Evolutionary conservation across 2,797 vertebrate genomes (phyloP), one percentile per base, ranked within the genome.

Genomic region (Propithecus deckenii): DNA sequence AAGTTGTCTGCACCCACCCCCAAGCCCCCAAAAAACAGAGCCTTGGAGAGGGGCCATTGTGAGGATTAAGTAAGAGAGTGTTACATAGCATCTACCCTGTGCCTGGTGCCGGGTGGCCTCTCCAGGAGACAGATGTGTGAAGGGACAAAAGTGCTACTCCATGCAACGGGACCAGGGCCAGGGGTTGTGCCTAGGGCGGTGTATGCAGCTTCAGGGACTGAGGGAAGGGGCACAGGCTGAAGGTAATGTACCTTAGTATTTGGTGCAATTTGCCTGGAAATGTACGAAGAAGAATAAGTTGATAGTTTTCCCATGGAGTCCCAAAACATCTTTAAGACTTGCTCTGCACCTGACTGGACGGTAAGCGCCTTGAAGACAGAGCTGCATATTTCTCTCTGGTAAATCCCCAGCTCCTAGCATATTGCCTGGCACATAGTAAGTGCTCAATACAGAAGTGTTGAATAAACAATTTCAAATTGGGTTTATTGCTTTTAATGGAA

Each of bases 241-340:
- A 50, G 23, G 13, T 32, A 55, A 43, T 13, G 5, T 80, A 25
- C 22, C 79, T 69, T 81, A 22, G 38, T 46, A 22, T 46, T 38
- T 72, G 28, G 9, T n/a, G 11, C 32, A 59, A 55, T 85, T 91
- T 80, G 11, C 88, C 20, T 83, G 28, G 61, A 84, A 78, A 84
- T 43, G 25, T 71, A 78, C 46, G 55, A 89, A 80, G 46, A 50
- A 48, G 20, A 74, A 25, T 38, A 32, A 35, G 59, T 52, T n/a
- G 30, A 8, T 43, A 12, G 18, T 12, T 89, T 91, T 86, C n/a
- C 11, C 6, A 38, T 8, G 5, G 23, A 69, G 48, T 79, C 13
- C 57, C 50, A 78, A 55, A 95, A 48, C 8, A 63, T 48, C n/a
- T 89, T 84, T 50, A 71, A 76, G 65, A 69, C 12, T 55, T 63